Conservation (phyloP, 2,113 vertebrate species). For the Burhinus bistriatus region DNA sequence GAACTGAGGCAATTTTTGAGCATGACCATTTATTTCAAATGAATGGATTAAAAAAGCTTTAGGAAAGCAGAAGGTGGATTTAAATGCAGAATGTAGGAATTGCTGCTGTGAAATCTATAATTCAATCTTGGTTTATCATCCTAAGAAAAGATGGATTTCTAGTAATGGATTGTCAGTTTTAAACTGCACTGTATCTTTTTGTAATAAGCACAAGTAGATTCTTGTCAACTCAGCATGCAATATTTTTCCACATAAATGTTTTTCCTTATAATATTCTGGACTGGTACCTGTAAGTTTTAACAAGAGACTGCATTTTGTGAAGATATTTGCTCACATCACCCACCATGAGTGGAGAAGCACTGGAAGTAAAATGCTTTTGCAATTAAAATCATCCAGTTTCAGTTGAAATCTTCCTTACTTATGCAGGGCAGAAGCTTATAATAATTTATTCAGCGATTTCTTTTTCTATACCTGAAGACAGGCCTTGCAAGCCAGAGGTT, state of each 20-base stretch:
- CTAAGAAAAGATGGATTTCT: conserved; percentile 46
- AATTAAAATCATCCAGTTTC: not conserved
- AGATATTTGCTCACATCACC: not conserved
- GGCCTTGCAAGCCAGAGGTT: conserved; percentile 13
- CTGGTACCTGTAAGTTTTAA: not conserved
- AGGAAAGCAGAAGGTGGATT: conserved; percentile 36
- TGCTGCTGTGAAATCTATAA: conserved; percentile 51
- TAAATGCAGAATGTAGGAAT: not conserved
- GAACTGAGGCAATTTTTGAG: conserved; percentile 7
- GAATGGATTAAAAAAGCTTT: conserved; percentile 20
- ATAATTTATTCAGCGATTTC: conserved; percentile 3
- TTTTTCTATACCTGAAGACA: not conserved
- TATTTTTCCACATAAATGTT: not conserved
- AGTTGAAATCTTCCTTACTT: not conserved
- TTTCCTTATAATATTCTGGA: not conserved
- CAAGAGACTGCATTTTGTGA: not conserved
- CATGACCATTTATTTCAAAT: conserved; percentile 50
- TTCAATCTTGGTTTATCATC: conserved; percentile 64
- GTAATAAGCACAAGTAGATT: conserved; percentile 29
- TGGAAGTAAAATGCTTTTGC: not conserved
- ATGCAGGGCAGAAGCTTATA: not conserved
- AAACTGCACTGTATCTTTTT: not conserved
- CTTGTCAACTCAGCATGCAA: conserved; percentile 7
- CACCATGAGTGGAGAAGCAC: not conserved
- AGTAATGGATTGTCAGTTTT: conserved; percentile 48